Evolutionary conservation across 2,797 vertebrate species (phyloP).

Genomic region (Argentina silus): DNA sequence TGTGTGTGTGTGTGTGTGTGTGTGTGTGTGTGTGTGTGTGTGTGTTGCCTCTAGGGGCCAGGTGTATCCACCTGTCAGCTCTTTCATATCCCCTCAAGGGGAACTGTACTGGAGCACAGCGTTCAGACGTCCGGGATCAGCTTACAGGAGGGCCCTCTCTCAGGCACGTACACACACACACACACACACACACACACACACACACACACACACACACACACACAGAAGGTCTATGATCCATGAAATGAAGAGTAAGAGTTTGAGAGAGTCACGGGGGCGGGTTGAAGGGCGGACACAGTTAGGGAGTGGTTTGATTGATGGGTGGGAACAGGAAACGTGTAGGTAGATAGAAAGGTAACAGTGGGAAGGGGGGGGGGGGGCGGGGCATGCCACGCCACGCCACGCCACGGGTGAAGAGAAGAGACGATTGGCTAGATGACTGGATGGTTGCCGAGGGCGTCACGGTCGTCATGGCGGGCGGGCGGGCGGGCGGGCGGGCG

Average conservation of each 20-base stretch:
- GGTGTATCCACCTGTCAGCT: conserved; percentile 66
- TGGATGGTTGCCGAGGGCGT: conserved; percentile 39
- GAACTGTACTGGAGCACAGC: conserved; percentile 47
- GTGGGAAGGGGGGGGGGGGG: conserved; percentile 29
- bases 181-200: conserved; percentile 16
- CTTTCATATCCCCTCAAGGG: conserved; percentile 58
- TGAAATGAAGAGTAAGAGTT: conserved; percentile 76
- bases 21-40: not conserved
- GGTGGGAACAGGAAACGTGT: conserved; percentile 53
- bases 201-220: conserved; percentile 17
- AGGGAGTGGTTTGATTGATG: conserved; percentile 69
- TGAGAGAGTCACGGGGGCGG: conserved; percentile 41
- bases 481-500: too few species aligned
- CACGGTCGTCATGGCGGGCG: not conserved
- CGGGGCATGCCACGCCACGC: not conserved
- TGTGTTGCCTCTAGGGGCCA: conserved; percentile 51
- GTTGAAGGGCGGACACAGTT: conserved; percentile 51
- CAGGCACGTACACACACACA: conserved; percentile 46
- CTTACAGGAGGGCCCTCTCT: conserved; percentile 47
- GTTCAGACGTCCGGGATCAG: conserved; percentile 61
- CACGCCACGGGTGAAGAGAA: conserved; percentile 10
- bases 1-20: not conserved
- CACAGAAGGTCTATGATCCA: conserved; percentile 69
- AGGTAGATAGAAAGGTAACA: conserved; percentile 59
- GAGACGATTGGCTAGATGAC: conserved; percentile 39